Conservation (phyloP, 1,140 invertebrate species). For the Probaryconus sp. region DNA sequence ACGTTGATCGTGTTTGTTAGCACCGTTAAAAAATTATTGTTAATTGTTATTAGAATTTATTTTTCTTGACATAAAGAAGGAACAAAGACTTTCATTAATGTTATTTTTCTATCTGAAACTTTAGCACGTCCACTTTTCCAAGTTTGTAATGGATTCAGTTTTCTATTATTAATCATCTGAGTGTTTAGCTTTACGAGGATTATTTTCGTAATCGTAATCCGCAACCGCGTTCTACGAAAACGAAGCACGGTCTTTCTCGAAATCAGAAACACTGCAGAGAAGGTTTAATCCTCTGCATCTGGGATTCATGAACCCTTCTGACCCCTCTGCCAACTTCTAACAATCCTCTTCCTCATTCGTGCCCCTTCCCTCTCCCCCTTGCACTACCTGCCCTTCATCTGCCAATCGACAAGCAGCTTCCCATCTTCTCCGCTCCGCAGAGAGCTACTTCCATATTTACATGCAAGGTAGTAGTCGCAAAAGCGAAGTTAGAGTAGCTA, state of each 20-base stretch:
- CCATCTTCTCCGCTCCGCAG: conserved; percentile 66
- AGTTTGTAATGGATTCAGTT: conserved; percentile 17
- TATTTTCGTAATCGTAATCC: conserved; percentile 55
- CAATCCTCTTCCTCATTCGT: conserved; percentile 57
- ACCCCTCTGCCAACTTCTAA: conserved; percentile 57
- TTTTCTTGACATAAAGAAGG: no score
- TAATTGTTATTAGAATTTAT: no score
- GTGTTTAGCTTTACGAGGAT: conserved; percentile 40
- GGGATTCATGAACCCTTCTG: conserved; percentile 75
- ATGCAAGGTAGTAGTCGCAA: conserved; percentile 72
- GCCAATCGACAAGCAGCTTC: conserved; percentile 71
- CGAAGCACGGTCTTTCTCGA: conserved; percentile 64
- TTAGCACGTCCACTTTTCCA: conserved; percentile 9
- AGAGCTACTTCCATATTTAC: conserved; percentile 77
- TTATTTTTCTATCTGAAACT: no score
- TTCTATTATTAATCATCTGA: conserved; percentile 45
- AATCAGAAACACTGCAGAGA: conserved; percentile 73
- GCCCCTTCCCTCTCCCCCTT: conserved; percentile 17
- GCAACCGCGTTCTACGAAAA: conserved; percentile 30
- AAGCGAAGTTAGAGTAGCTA: conserved; percentile 76
- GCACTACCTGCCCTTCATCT: conserved; percentile 51
- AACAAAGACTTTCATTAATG: no score
- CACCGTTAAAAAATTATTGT: no score
- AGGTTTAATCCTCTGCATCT: conserved; percentile 75
- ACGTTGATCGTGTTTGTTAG: no score